phyloP scores from a whole-genome alignment of 2,888 invertebrate species.

The Callyntrura sp. region DNA sequence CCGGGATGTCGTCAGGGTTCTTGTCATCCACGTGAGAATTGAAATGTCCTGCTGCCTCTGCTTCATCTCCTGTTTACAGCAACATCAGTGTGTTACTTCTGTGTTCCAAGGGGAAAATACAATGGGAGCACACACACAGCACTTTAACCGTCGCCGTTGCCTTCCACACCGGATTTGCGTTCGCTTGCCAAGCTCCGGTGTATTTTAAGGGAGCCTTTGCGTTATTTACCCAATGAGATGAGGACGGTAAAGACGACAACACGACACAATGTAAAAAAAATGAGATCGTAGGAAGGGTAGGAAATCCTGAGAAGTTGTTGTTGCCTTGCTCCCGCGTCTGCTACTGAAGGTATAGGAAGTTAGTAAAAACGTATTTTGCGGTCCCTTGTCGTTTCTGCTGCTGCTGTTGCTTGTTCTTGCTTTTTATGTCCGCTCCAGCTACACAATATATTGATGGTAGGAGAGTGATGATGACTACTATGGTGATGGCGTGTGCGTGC shows the following conservation, averaged over 20 bases:
- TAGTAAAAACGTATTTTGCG: background rate
- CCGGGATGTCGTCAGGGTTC: background rate
- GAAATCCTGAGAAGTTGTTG: background rate
- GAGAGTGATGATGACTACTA: background rate
- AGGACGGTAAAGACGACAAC: no score
- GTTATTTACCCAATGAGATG: constrained; percentile 9
- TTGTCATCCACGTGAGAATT: constrained; percentile 29
- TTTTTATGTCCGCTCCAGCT: background rate
- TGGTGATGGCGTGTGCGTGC: background rate
- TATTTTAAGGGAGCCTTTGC: constrained; percentile 42
- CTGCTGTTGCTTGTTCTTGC: background rate
- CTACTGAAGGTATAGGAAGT: constrained; percentile 1
- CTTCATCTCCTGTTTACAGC: background rate
- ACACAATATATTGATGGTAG: no score
- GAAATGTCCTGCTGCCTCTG: background rate
- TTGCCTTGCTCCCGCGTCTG: background rate
- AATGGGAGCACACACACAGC: constrained; percentile 4
- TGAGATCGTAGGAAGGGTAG: background rate
- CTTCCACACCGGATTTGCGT: constrained; percentile 20
- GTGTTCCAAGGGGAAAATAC: background rate
- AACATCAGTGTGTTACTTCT: background rate
- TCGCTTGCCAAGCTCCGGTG: background rate
- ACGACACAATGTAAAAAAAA: background rate
- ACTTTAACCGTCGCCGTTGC: constrained; percentile 24
- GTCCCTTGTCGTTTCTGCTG: constrained; percentile 7